These are phyloP conservation scores for Plagodis dolabraria DNA, from an alignment of 2,888 invertebrate species.

Conservation along the genomic window DNA sequence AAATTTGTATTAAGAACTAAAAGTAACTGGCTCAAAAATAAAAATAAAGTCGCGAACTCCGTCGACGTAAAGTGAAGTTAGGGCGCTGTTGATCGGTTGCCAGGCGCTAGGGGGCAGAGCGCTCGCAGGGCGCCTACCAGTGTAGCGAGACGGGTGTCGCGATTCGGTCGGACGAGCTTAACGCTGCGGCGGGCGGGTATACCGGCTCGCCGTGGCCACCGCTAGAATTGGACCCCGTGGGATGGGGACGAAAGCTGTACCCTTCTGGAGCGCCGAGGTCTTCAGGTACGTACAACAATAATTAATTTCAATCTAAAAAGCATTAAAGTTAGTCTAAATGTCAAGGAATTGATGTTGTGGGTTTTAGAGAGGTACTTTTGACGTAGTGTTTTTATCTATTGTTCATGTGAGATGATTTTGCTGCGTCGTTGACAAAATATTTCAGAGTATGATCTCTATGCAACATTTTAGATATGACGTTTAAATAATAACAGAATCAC, in stretches of 20 bases:
- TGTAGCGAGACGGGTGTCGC: slow-evolving; percentile 77
- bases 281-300: slow-evolving; percentile 72
- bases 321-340: background rate
- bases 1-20: too few relatives aligned
- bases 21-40: too few relatives aligned
- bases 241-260: slow-evolving; percentile 92
- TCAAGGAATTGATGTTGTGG: too few relatives aligned
- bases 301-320: background rate
- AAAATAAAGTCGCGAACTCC: too few relatives aligned
- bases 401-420: too few relatives aligned
- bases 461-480: too few relatives aligned
- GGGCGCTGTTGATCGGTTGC: slow-evolving; percentile 5
- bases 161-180: slow-evolving; percentile 92
- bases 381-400: too few relatives aligned
- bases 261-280: slow-evolving; percentile 89
- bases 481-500: too few relatives aligned
- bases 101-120: slow-evolving; percentile 3
- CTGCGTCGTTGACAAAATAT: too few relatives aligned
- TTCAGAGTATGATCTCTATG: too few relatives aligned
- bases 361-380: too few relatives aligned
- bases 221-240: slow-evolving; percentile 90
- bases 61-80: background rate
- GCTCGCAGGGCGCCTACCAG: slow-evolving; percentile 54
- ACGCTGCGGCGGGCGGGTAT: slow-evolving; percentile 89
- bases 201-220: slow-evolving; percentile 93